Evolutionary conservation across 2,888 invertebrate species (phyloP), one percentile per base, ranked within the genome.

Genomic region (Adelognathus sp.): DNA sequence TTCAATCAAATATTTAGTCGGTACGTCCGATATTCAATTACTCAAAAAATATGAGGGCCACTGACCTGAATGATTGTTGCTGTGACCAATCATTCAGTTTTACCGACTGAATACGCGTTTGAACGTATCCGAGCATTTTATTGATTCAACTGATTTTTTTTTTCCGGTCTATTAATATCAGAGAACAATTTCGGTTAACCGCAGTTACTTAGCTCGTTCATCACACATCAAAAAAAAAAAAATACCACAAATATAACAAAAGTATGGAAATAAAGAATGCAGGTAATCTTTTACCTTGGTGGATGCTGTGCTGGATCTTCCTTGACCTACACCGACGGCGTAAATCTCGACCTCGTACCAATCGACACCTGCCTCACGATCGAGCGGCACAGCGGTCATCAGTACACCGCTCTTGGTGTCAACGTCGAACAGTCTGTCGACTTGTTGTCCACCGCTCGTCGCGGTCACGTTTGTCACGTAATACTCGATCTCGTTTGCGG

Each of bases 351-450:
- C 95, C 89, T 96, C 95, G 92, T 97, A 98, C 85, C 94, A 94
- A 88, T 95, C 96, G 76, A 96, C 94, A 33, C 97, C 97, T 82
- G 95, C 94, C 91, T 98, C 98, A 72, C 97, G 94, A 92, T 98
- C 97, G 91, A 97, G 92, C 80, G 95, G 94, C 52, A 95, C 95
- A 14, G 97, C 96, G 14, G 97, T 97, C 52, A 97, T 96, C 84
- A 99, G 92, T 86, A 97, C 96, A 56, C 98, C 98, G 88, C 96
- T 93, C 84, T 96, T 96, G 21, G 96, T 94, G 92, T 98, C 98
- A 88, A 99, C 96, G 89, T 97, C 97, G 91, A 99, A 99, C 86
- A 97, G 93, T 88, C 97, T 94, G 92, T 97, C 97, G 89, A 97
- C 96, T 92, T 96, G 96, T 84, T 93, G 93, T 80, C 95, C 95